Conservation (phyloP, 2,113 vertebrate genomes). For the Rhinogobius similis region DNA sequence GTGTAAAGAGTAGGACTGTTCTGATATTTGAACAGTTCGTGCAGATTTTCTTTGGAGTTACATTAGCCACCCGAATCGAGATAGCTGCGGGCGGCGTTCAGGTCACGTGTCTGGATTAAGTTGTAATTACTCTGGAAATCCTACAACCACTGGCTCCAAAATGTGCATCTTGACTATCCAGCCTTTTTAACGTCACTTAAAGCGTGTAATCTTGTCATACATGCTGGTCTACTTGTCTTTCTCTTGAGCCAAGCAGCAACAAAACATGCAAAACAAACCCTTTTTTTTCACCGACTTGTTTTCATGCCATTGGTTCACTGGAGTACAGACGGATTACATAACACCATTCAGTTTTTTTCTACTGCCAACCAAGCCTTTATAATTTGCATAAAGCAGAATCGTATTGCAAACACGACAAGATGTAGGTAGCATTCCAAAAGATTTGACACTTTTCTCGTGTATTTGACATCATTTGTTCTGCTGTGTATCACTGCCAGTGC, state of each 20-base stretch:
- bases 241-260: background rate
- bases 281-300: background rate
- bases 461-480: slow-evolving; percentile 1
- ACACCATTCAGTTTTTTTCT: background rate
- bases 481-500: background rate
- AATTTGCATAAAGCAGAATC: background rate
- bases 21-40: no score
- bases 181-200: no score
- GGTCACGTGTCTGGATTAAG: no score
- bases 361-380: background rate
- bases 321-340: background rate
- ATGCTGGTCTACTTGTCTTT: background rate
- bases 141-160: no score
- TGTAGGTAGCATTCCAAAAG: background rate
- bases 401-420: background rate
- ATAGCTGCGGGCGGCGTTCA: no score
- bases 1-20: no score
- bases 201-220: background rate
- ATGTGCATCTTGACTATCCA: no score
- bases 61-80: no score
- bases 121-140: no score
- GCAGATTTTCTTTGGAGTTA: no score
- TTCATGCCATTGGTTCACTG: background rate
- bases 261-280: background rate
- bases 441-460: background rate